Base-by-base conservation (phyloP, 2,797 vertebrate species). In the Sandelia bainsii region DNA sequence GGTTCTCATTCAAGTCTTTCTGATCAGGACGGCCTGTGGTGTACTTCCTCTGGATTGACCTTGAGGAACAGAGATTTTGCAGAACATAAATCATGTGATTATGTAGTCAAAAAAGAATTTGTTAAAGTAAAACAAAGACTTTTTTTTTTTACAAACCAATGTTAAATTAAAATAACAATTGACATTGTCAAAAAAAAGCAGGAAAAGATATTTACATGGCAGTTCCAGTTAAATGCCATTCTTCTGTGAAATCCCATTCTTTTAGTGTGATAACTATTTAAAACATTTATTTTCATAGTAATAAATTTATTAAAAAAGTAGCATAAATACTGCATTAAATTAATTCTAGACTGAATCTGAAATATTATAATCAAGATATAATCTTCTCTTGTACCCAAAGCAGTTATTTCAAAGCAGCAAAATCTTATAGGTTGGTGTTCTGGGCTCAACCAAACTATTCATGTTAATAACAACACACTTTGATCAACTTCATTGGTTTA, bases 41-140 rank as follows among this genome's bases (percentile, higher is more conserved):
- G 61, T 98, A 98, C 90, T 98, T 99, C 91, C 95, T 98, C 93
- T 99, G 98, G 88, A 98, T 97, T 69, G 96, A 96, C 92, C 98
- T 99, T n/a, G 7, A 61, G 34, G 10, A n/a, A 20, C 0, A 73
- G 8, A 68, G 52, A 52, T 14, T 16, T 23, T 29, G 12, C 1
- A n/a, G 22, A 50, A 61, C 16, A 45, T 62, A 48, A 63, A 56
- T 27, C 6, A 39, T 37, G 1, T 42, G 9, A 51, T 29, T 1
- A 39, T 37, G 72, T 10, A 62, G 0, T 0, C 5, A 51, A 5
- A 56, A 1, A 72, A 48, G 1, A 48, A 64, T 32, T 20, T 5
- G 29, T 22, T 13, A 11, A 45, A 17, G 19, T 37, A 44, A 61
- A 61, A 37, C 4, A 37, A 37, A 37, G n/a, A n/a, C n/a, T n/a